Conservation (phyloP, 2,797 vertebrate species). For the Micrastur ruficollis region DNA sequence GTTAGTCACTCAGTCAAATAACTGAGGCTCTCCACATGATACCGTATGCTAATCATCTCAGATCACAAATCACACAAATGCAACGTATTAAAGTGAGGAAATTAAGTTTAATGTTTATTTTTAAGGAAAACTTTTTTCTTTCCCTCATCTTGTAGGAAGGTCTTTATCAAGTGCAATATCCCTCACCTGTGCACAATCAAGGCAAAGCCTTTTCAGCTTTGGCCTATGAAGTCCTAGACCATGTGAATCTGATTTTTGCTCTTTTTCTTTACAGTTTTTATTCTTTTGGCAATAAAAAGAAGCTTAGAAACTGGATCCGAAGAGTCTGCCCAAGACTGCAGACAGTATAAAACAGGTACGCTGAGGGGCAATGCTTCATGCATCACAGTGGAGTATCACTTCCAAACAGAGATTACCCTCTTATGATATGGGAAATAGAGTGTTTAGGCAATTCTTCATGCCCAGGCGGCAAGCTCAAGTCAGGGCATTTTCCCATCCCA, state of each 20-base stretch:
- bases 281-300: neutral
- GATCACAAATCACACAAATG: neutral
- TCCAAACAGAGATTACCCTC: neutral
- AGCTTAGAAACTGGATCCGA: neutral
- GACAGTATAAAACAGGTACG: neutral
- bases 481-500: neutral
- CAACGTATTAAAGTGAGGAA: neutral
- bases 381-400: neutral
- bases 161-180: neutral
- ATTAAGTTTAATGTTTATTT: neutral
- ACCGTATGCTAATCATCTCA: neutral
- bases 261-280: neutral
- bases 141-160: neutral
- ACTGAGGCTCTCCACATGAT: neutral
- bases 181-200: neutral
- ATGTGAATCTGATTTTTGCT: neutral
- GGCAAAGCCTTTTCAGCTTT: neutral
- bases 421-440: neutral
- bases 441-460: neutral
- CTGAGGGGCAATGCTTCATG: neutral
- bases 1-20: neutral
- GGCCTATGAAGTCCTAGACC: neutral
- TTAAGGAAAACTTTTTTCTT: neutral
- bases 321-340: neutral
- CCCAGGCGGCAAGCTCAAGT: neutral